Percentiles rank a stretch among this genome's conserved stretches.
Conservation (phyloP, 2,113 vertebrate genomes). For the Miniopterus natalensis region DNA sequence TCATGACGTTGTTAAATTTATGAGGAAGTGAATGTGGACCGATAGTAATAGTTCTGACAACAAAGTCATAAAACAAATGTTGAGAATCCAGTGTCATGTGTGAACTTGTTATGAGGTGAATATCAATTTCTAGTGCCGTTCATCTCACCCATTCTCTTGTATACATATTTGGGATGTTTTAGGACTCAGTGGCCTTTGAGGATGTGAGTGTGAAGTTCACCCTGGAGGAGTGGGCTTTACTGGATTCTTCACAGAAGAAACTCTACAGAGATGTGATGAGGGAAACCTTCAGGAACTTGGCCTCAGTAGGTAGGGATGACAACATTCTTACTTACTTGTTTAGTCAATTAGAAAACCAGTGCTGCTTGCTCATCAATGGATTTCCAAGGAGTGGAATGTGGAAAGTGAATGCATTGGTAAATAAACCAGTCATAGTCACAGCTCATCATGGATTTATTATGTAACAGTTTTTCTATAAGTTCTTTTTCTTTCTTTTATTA, state of each 20-base stretch:
- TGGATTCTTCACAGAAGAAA: conserved; percentile 31
- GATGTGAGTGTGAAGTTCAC: conserved; percentile 53
- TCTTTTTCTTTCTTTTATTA: no score
- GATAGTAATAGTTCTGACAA: not conserved
- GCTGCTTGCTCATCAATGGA: not conserved
- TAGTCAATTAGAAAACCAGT: not conserved
- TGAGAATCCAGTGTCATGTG: not conserved
- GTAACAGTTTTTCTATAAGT: not conserved
- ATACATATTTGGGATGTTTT: conserved; percentile 13
- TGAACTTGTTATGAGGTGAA: not conserved
- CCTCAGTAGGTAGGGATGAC: conserved; percentile 58
- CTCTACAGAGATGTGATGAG: conserved; percentile 72
- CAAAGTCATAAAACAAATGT: not conserved
- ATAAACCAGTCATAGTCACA: not conserved
- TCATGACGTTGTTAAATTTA: not conserved
- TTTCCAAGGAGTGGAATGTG: not conserved
- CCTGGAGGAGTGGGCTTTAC: conserved; percentile 60
- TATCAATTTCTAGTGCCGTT: not conserved
- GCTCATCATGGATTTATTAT: not conserved
- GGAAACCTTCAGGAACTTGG: conserved; percentile 67
- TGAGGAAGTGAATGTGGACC: not conserved
- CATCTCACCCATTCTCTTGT: not conserved
- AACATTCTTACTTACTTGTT: not conserved
- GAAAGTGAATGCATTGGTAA: not conserved
- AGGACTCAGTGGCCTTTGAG: conserved; percentile 29